Base-by-base conservation (phyloP, 2,113 vertebrate genomes). In the Myotis brandtii region DNA sequence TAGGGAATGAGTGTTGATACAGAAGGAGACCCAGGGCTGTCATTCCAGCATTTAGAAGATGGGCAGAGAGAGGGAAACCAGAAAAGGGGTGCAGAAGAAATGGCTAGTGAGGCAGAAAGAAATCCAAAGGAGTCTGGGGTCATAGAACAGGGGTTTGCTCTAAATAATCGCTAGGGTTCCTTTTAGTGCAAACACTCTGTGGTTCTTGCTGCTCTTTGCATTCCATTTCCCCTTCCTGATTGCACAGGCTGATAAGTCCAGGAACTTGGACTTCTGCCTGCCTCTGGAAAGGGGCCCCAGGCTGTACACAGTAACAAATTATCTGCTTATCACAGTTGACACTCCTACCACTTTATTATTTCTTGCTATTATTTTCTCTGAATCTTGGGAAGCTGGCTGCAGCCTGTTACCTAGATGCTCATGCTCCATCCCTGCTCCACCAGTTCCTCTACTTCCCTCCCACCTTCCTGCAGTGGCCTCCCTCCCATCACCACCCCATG, bases 261-360 rank as follows among this genome's bases (percentile, higher is more conserved):
- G 93, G 50, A 52, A 90, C 40, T 32, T 87, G 43, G 64, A 89
- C 54, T 66, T 88, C 48, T 91, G 82, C 67, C 21, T 1, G 32
- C 93, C 64, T 34, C 75, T 75, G 20, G 62, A 32, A 90, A 86
- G 46, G 34, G 94, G 72, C 62, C 88, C 40, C 0, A 0, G 20
- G 79, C 95, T 83, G 54, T 91, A 82, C 79, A 95, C 94, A 95
- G 90, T 82, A 97, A 97, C 95, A 97, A 96, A 95, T 97, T 95
- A 97, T 95, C 89, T 96, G 89, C 70, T 96, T 95, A 97, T 98
- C 97, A 84, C 56, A 92, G 93, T 59, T 64, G 77, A 95, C 59
- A 21, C 69, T 93, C 94, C 89, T 76, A 94, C 86, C 62, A 54
- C 96, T 97, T 98, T 97, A 96, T 96, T 97, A 89, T 96, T 98